Evolutionary conservation across 2,888 invertebrate genomes (phyloP), one percentile per base, ranked within the genome.

Genomic region (Lasioglossum figueresi): DNA sequence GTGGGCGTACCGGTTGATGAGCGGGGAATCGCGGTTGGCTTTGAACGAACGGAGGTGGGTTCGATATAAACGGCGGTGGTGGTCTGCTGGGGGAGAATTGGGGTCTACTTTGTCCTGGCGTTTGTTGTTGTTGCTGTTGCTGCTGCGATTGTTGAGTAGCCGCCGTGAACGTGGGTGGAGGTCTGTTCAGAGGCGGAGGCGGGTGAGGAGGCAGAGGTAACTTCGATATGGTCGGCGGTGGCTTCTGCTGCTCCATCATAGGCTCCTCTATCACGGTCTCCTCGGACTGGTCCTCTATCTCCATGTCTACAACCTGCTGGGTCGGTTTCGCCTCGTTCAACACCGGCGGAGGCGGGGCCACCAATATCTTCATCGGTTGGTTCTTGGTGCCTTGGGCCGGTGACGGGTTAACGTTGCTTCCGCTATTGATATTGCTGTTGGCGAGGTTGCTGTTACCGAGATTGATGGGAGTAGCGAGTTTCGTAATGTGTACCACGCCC

Each of bases 241-340:
- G 91, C 19, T 91, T 91, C 52, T 89, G 91, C 70, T 89, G 90
- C 43, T 90, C 89, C 27, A 91, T 88, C 40, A 93, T 90, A 23
- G 92, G 90, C 43, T 94, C 93, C 66, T 95, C 95, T 66, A 95
- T 95, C 5, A 94, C 91, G 0, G 92, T 90, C 73, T 95, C 95
- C 59, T 95, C 95, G 0, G 89, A 88, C 14, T 95, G 94, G 85
- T 95, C 94, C 40, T 95, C 95, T 40, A 95, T 94, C 31, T 95
- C 95, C 95, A 95, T 95, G n/a, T 95, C 95, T 0, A 95, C 95
- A 0, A 94, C 93, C 34, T 94, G 94, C 40, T 87, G 92, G 0
- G 90, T 88, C 92, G 95, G 82, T 73, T 92, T 92, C 0, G 84
- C 86, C 31, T 93, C 92, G n/a, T 93, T 93, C 0, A 95, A 80